Conservation (phyloP, 2,113 vertebrate genomes). For the Atrichornis clamosus region DNA sequence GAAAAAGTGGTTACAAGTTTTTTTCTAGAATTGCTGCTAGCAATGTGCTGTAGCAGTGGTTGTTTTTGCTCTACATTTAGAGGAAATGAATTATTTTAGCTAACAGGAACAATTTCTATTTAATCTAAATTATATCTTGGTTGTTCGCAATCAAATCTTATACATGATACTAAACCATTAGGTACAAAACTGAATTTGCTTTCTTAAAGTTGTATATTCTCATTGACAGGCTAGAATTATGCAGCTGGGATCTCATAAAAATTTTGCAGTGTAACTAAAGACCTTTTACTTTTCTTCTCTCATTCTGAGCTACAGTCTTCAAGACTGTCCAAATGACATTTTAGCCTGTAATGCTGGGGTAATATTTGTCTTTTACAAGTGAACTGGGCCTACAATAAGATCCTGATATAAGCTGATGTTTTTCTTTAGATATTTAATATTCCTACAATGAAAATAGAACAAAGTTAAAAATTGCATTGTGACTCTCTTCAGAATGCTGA, state of each 20-base stretch:
- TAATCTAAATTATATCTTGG: background rate
- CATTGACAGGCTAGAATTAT: background rate
- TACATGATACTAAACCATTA: background rate
- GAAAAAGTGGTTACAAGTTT: background rate
- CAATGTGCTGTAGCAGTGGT: background rate
- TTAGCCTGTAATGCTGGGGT: background rate
- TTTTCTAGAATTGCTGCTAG: background rate
- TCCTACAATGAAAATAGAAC: background rate
- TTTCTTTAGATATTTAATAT: background rate
- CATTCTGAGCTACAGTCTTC: background rate
- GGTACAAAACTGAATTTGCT: background rate
- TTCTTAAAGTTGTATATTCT: background rate
- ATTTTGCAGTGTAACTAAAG: background rate
- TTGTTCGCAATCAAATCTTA: background rate
- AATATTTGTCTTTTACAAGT: background rate
- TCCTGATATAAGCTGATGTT: background rate
- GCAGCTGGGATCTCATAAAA: background rate
- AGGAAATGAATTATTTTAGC: background rate
- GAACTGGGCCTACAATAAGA: background rate
- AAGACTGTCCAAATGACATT: background rate
- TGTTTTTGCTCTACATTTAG: background rate
- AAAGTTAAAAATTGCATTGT: background rate
- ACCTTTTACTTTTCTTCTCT: background rate
- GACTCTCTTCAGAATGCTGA: background rate
- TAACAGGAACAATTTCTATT: background rate